phyloP scores from a whole-genome alignment of 2,113 vertebrate species.

The Struthidea cinerea region DNA sequence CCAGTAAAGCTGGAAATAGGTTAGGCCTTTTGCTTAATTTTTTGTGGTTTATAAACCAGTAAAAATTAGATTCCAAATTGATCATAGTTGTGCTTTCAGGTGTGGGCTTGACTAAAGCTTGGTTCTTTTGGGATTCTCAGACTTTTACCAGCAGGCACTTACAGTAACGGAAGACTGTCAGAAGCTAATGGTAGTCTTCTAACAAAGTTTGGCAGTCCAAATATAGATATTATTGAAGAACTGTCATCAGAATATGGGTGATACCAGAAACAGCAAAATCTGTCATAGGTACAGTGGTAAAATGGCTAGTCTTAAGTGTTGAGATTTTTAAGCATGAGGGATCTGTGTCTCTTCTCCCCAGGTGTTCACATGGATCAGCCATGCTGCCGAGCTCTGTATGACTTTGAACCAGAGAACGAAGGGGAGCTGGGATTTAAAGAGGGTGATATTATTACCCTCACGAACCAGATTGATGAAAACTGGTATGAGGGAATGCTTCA shows the following conservation, averaged over 20 bases:
- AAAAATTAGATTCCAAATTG: not conserved
- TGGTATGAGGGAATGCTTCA: slow-evolving; percentile 98
- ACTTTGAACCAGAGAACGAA: slow-evolving; percentile 98
- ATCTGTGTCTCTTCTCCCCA: slow-evolving; percentile 34
- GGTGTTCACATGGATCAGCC: slow-evolving; percentile 93
- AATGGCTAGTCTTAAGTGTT: not conserved
- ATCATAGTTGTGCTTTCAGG: not conserved
- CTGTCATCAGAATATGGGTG: not conserved
- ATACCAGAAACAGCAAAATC: not conserved
- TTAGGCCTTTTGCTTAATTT: not conserved
- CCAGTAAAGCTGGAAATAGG: not conserved
- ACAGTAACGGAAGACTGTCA: not conserved
- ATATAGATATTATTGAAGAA: not conserved
- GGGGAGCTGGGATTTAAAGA: slow-evolving; percentile 98
- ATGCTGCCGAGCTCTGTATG: slow-evolving; percentile 92
- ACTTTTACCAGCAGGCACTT: not conserved
- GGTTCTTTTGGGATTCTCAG: not conserved
- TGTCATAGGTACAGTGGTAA: not conserved
- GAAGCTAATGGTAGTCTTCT: not conserved
- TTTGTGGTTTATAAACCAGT: not conserved
- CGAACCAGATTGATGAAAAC: slow-evolving; percentile 98
- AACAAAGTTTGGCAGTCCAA: not conserved
- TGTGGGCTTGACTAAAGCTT: not conserved
- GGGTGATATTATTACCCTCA: slow-evolving; percentile 95
- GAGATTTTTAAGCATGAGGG: not conserved